phyloP scores from a whole-genome alignment of 2,797 vertebrate species.

The Galaxias olidus region DNA sequence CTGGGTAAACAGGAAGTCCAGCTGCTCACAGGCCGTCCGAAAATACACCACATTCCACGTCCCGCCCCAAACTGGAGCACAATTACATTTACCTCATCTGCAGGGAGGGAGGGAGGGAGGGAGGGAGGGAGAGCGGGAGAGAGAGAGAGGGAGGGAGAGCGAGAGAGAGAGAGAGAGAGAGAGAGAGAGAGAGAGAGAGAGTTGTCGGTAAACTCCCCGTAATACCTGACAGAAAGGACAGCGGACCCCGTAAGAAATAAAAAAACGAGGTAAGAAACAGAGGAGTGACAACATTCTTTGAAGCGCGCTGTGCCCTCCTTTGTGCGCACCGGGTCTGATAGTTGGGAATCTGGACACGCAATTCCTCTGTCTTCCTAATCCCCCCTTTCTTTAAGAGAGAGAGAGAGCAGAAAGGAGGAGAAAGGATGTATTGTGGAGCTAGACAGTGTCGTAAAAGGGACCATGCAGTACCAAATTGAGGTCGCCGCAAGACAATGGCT shows the following conservation, averaged over 20 bases:
- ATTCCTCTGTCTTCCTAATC: slow-evolving; percentile 94
- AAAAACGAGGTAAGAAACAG: slow-evolving; percentile 17
- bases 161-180: neutral
- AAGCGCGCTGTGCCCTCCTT: slow-evolving; percentile 81
- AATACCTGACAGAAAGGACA: slow-evolving; percentile 35
- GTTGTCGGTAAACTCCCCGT: neutral
- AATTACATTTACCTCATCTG: slow-evolving; percentile 14
- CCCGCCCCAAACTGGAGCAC: neutral
- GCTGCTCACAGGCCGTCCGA: slow-evolving; percentile 66
- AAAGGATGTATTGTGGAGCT: slow-evolving; percentile 94
- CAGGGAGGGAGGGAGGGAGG: slow-evolving; percentile 9
- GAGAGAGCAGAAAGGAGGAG: slow-evolving; percentile 81
- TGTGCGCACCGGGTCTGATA: slow-evolving; percentile 81
- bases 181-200: slow-evolving; percentile 49
- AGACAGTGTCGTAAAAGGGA: slow-evolving; percentile 95
- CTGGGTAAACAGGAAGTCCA: slow-evolving; percentile 92
- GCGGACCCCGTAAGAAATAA: slow-evolving; percentile 20
- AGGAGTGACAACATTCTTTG: slow-evolving; percentile 60
- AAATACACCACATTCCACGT: slow-evolving; percentile 38
- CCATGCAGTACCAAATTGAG: slow-evolving; percentile 99
- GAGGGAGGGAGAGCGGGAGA: neutral
- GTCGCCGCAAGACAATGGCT: slow-evolving; percentile 94
- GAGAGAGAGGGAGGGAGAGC: slow-evolving; percentile 5
- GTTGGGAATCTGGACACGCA: slow-evolving; percentile 96
- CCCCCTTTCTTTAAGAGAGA: slow-evolving; percentile 86